Conservation (phyloP, 2,113 vertebrate species). For the Vireo altiloquus region DNA sequence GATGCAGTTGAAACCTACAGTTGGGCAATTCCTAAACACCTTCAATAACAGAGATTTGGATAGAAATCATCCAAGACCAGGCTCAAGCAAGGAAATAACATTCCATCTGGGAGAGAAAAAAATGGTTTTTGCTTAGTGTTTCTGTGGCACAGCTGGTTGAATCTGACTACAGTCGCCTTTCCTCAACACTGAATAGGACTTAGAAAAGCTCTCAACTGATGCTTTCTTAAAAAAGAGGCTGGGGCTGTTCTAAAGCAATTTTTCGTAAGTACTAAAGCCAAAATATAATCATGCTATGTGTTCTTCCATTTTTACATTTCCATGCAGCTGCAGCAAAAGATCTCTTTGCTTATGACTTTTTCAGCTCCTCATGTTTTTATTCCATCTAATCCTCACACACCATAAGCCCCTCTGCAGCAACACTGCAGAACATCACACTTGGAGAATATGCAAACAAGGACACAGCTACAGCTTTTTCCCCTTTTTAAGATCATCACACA, state of each 20-base stretch:
- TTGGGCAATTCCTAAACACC: not conserved
- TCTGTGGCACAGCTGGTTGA: not conserved
- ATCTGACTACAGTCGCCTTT: not conserved
- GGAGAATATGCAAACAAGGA: not conserved
- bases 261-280: not conserved
- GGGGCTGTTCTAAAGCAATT: not conserved
- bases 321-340: not conserved
- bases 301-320: not conserved
- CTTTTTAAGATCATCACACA: not conserved
- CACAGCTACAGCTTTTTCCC: not conserved
- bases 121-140: not conserved
- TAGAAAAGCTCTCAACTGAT: not conserved
- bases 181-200: not conserved
- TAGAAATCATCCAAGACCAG: not conserved
- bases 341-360: not conserved
- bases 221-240: not conserved
- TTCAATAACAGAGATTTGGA: not conserved
- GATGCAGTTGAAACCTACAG: not conserved
- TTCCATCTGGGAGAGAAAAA: not conserved
- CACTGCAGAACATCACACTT: not conserved
- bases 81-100: not conserved
- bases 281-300: not conserved
- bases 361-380: not conserved
- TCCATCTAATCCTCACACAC: not conserved
- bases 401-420: not conserved